Evolutionary conservation across 2,797 vertebrate genomes (phyloP).

Genomic region (Alcedo atthis): DNA sequence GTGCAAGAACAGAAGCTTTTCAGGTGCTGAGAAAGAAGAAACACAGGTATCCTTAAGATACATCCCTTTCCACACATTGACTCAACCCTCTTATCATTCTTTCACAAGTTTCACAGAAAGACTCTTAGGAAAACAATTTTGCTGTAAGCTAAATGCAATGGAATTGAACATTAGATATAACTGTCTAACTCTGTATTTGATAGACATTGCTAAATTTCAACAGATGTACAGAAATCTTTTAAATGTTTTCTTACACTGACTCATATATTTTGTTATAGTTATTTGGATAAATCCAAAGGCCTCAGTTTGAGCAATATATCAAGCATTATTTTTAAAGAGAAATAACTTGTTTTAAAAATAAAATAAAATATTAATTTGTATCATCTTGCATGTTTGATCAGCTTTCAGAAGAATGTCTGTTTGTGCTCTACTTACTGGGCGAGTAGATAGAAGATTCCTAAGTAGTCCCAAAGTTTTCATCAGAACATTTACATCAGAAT

Average conservation of each 20-base stretch:
- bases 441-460: conserved; percentile 94
- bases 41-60: background rate
- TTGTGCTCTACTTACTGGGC: conserved; percentile 86
- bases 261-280: background rate
- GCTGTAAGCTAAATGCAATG: background rate
- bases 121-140: background rate
- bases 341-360: background rate
- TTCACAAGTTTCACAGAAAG: background rate
- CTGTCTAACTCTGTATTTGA: background rate
- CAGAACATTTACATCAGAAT: conserved; percentile 94
- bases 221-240: background rate
- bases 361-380: background rate
- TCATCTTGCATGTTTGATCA: background rate
- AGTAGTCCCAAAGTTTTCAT: conserved; percentile 98
- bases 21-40: background rate
- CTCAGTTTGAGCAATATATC: background rate
- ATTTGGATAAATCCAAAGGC: background rate
- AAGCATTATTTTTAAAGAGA: background rate
- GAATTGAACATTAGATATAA: background rate
- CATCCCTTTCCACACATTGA: background rate
- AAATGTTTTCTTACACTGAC: background rate
- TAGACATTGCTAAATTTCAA: background rate
- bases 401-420: background rate
- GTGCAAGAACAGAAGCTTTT: background rate
- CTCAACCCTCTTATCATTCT: background rate